Evolutionary conservation across 2,797 vertebrate genomes (phyloP).

Genomic region (Enteromius argenteus): DNA sequence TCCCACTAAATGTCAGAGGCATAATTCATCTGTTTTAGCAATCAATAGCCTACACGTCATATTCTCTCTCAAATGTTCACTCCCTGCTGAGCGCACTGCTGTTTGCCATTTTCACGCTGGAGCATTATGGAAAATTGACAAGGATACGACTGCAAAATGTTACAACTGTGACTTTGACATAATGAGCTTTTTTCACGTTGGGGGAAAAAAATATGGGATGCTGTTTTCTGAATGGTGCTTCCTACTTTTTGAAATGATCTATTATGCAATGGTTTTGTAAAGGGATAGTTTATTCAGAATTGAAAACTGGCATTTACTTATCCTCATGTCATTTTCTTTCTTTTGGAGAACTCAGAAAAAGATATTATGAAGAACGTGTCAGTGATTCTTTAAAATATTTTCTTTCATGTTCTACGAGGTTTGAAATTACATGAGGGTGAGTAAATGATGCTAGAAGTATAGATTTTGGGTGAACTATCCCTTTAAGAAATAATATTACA

Average conservation of each 20-base stretch:
- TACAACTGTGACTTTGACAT: constrained; percentile 19
- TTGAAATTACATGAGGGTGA: not conserved
- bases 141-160: constrained; percentile 32
- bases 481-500: constrained; percentile 4
- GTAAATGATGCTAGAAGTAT: not conserved
- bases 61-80: constrained; percentile 19
- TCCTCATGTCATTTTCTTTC: not conserved
- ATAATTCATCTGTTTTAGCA: constrained; percentile 42
- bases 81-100: constrained; percentile 25
- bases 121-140: constrained; percentile 16
- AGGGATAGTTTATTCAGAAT: not conserved
- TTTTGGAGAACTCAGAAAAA: not conserved
- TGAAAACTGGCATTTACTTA: not conserved
- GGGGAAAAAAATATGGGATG: not conserved
- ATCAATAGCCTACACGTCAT: constrained; percentile 23
- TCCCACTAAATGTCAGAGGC: constrained; percentile 29
- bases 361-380: not conserved
- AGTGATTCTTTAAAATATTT: not conserved
- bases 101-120: constrained; percentile 20
- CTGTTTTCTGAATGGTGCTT: not conserved
- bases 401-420: not conserved
- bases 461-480: not conserved
- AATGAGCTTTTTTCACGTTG: not conserved
- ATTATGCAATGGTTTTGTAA: not conserved
- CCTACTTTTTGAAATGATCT: not conserved